Evolutionary conservation across 2,888 invertebrate species (phyloP).

Genomic region (Diarsia dahlii): DNA sequence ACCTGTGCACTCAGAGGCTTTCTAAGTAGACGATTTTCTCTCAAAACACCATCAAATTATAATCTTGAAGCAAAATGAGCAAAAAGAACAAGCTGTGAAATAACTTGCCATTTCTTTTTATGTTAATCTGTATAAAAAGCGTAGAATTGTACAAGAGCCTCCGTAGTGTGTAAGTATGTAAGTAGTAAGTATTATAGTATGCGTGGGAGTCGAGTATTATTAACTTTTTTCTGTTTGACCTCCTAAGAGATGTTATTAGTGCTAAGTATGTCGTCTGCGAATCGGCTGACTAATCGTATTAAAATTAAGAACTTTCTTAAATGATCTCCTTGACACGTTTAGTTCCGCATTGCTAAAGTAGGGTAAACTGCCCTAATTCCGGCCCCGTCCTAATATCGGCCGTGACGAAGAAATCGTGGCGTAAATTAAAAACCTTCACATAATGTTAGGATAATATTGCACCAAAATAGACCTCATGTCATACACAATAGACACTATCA

Average conservation of each 20-base stretch:
- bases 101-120: conserved; percentile 51
- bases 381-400: too few relatives aligned
- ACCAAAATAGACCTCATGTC: too few relatives aligned
- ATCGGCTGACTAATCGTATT: conserved; percentile 37
- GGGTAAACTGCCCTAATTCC: too few relatives aligned
- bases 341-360: conserved; percentile 29
- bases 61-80: conserved; percentile 50
- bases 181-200: conserved; percentile 21
- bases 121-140: conserved; percentile 50
- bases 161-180: conserved; percentile 19
- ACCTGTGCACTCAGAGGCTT: conserved; percentile 23
- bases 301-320: conserved; percentile 47
- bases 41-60: conserved; percentile 53
- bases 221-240: conserved; percentile 34
- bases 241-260: conserved; percentile 20
- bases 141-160: conserved; percentile 30
- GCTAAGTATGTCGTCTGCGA: conserved; percentile 44
- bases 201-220: conserved; percentile 43
- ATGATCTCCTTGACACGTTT: conserved; percentile 38
- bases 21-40: conserved; percentile 42
- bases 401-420: too few relatives aligned
- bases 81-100: conserved; percentile 34
- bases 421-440: too few relatives aligned
- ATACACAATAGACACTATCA: too few relatives aligned
- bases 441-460: too few relatives aligned